Evolutionary conservation across 2,113 vertebrate species (phyloP).

Genomic region (Phylloscopus trochilus): DNA sequence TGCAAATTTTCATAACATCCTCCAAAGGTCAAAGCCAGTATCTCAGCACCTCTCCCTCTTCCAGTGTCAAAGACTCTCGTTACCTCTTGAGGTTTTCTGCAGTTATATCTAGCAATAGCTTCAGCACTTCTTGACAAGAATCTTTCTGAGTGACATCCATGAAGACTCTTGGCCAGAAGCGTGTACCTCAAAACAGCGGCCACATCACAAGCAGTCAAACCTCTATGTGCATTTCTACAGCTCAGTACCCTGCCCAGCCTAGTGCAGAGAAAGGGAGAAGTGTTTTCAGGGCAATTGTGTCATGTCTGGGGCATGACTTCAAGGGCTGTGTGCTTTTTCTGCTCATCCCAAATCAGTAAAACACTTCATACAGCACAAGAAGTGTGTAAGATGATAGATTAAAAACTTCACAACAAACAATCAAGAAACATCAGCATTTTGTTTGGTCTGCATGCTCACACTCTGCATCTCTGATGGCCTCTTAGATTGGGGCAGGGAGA

Average conservation of each 20-base stretch:
- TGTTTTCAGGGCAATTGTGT: not conserved
- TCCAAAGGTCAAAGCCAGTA: not conserved
- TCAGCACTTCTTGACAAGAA: not conserved
- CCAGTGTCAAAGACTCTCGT: fast-evolving
- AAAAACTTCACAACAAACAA: not conserved
- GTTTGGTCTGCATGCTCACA: not conserved
- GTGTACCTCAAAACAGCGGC: not conserved
- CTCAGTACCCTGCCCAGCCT: not conserved
- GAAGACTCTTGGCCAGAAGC: not conserved
- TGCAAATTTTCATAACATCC: not conserved
- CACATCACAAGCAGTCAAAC: not conserved
- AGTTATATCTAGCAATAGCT: not conserved
- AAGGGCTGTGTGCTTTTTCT: fast-evolving
- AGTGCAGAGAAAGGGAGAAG: not conserved
- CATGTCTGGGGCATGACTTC: not conserved
- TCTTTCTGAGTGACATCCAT: not conserved
- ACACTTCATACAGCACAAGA: not conserved
- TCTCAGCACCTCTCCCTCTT: not conserved
- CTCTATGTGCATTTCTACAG: not conserved
- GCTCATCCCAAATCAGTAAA: not conserved
- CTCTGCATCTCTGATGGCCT: not conserved
- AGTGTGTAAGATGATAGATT: not conserved
- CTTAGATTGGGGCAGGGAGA: not conserved
- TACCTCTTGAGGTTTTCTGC: not conserved
- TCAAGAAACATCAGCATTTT: not conserved